These are phyloP conservation scores for Drosophila subobscura DNA, from an alignment of 1,140 invertebrate genomes.

Conservation along the genomic window DNA sequence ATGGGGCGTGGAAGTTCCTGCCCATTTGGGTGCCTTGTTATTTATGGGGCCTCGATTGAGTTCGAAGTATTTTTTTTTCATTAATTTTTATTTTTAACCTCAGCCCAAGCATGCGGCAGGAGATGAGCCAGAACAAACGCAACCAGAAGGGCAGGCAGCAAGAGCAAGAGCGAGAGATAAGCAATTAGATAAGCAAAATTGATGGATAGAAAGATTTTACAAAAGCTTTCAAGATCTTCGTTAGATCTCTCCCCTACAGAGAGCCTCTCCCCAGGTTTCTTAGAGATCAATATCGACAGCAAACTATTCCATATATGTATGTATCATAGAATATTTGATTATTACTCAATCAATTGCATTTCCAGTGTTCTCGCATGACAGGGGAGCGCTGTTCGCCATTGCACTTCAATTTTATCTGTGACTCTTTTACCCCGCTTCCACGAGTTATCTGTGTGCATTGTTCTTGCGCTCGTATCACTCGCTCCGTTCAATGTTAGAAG, in stretches of 20 bases:
- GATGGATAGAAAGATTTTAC: conserved; percentile 18
- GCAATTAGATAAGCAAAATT: background rate
- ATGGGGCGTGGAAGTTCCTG: conserved; percentile 32
- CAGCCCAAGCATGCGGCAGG: conserved; percentile 6
- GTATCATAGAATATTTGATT: background rate
- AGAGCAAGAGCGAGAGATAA: no score
- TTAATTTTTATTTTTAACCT: conserved; percentile 51
- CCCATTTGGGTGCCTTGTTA: conserved; percentile 39
- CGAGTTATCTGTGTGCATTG: no score
- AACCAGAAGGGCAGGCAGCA: no score
- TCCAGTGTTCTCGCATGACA: background rate
- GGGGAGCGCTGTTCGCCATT: conserved; percentile 19
- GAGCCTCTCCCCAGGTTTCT: background rate
- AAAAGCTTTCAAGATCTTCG: conserved; percentile 13
- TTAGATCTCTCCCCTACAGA: no score
- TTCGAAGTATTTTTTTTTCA: conserved; percentile 45
- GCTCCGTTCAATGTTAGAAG: conserved; percentile 22
- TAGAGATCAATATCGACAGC: background rate
- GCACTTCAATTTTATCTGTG: conserved; percentile 18
- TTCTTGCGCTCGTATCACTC: conserved; percentile 10
- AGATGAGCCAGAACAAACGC: background rate
- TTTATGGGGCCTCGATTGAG: conserved; percentile 44
- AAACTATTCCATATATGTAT: background rate
- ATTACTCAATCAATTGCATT: background rate
- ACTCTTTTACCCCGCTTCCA: background rate